Percentiles rank a stretch among this genome's conserved stretches.
phyloP scores from a whole-genome alignment of 35 echinoderm and acorn worm species.

The Lytechinus variegatus region DNA sequence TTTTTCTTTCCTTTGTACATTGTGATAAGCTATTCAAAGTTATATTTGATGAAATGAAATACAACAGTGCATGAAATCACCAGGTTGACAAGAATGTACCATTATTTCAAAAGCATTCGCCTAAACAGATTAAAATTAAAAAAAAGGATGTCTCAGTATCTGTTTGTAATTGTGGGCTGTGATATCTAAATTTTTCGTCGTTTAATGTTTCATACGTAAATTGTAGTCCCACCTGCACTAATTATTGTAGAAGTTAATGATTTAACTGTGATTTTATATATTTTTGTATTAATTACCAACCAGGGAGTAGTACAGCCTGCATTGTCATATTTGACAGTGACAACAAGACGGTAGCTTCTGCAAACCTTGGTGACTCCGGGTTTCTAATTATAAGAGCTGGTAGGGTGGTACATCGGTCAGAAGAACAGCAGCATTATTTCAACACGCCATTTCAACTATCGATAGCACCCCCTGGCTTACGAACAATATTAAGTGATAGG shows the following conservation, averaged over 20 bases:
- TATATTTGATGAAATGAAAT: too few relatives aligned
- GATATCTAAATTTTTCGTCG: too few relatives aligned
- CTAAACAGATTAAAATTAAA: too few relatives aligned
- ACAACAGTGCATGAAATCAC: too few relatives aligned
- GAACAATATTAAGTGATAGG: conserved; percentile 94
- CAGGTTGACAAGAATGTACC: too few relatives aligned
- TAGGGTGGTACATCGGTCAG: conserved; percentile 85
- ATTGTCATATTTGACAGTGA: conserved; percentile 92
- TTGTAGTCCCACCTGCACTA: neutral
- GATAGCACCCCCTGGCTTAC: conserved; percentile 90
- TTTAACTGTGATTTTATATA: neutral
- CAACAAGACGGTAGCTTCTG: conserved; percentile 81
- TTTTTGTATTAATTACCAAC: neutral
- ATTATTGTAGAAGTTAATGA: conserved; percentile 25
- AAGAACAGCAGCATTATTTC: conserved; percentile 97
- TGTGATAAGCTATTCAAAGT: too few relatives aligned
- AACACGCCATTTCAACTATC: conserved; percentile 97
- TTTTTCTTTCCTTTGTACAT: too few relatives aligned
- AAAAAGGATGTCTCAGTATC: too few relatives aligned
- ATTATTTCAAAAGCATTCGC: too few relatives aligned
- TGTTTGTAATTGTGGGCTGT: too few relatives aligned
- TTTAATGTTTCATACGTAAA: too few relatives aligned
- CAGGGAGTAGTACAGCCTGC: conserved; percentile 98
- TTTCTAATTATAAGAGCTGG: conserved; percentile 89
- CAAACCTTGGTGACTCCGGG: conserved; percentile 95